Conservation (phyloP, 2,113 vertebrate species). For the Brachyistius frenatus region DNA sequence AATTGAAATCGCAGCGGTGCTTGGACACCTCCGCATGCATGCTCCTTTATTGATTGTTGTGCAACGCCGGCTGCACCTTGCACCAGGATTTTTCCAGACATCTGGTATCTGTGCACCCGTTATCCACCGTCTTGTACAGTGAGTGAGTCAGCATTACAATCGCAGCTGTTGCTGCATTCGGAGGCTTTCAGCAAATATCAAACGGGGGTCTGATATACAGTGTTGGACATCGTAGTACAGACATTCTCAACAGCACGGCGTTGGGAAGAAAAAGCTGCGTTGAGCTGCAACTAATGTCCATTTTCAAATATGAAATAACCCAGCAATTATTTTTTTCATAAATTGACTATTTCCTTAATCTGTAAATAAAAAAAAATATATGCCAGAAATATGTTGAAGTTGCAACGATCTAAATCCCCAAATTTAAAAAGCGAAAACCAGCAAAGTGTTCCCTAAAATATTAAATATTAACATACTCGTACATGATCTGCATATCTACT, state of each 20-base stretch:
- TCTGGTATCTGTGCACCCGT: conserved; percentile 66
- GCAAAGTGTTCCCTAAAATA: too few relatives aligned
- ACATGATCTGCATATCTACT: too few relatives aligned
- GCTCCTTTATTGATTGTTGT: conserved; percentile 57
- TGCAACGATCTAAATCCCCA: background rate
- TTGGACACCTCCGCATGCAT: conserved; percentile 61
- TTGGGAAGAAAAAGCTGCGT: background rate
- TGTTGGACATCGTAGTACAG: background rate
- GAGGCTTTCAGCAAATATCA: conserved; percentile 18
- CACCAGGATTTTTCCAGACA: conserved; percentile 54
- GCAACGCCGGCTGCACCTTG: conserved; percentile 42
- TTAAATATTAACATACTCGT: too few relatives aligned
- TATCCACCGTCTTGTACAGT: conserved; percentile 38
- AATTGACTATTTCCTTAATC: too few relatives aligned
- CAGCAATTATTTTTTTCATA: too few relatives aligned
- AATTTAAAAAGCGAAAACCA: too few relatives aligned
- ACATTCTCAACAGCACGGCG: too few relatives aligned
- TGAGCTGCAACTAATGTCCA: background rate
- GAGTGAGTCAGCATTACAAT: conserved; percentile 62
- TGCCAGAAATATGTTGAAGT: too few relatives aligned
- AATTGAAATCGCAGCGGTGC: conserved; percentile 48
- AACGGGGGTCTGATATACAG: background rate
- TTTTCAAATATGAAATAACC: background rate
- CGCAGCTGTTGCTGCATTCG: background rate
- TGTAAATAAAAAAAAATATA: too few relatives aligned